Percentiles rank a stretch among this genome's conserved stretches.
These are phyloP conservation scores for Drosophila sordidula DNA, from an alignment of 2,888 invertebrate species.

Conservation along the genomic window DNA sequence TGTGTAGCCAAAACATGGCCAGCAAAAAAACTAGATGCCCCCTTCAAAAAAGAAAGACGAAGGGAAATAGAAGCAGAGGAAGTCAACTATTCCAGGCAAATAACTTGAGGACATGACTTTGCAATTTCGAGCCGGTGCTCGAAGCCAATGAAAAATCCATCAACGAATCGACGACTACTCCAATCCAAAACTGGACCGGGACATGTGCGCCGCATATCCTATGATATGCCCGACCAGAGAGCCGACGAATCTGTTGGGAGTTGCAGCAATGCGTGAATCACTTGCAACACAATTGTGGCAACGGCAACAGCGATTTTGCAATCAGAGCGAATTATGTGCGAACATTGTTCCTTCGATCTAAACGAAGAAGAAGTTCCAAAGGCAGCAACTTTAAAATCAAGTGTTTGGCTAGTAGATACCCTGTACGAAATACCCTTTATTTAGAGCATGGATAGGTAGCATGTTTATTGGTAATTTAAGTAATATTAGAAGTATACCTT, in stretches of 20 bases:
- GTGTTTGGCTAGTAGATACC: background rate
- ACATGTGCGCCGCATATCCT: slow-evolving; percentile 2
- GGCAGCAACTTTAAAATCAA: no score
- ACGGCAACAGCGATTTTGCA: background rate
- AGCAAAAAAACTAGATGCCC: background rate
- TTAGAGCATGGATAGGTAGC: no score
- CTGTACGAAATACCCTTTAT: no score
- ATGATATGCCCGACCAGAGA: slow-evolving; percentile 5
- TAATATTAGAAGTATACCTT: no score
- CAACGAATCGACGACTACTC: slow-evolving; percentile 24
- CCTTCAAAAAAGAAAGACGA: background rate
- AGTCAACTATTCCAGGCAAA: slow-evolving; percentile 48
- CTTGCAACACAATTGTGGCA: background rate
- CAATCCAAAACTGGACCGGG: background rate
- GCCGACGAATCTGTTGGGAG: slow-evolving; percentile 24
- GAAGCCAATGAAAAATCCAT: slow-evolving; percentile 57
- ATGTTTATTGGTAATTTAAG: no score
- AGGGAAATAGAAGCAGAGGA: slow-evolving; percentile 2
- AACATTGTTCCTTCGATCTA: background rate
- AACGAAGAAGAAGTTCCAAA: no score
- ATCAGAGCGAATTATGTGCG: slow-evolving; percentile 1
- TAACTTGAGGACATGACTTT: slow-evolving; percentile 77
- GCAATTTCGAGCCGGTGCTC: slow-evolving; percentile 64
- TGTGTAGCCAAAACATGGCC: slow-evolving; percentile 1
- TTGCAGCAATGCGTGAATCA: slow-evolving; percentile 26